These are phyloP conservation scores for Parauchenoglanis punctatus DNA, from an alignment of 2,797 vertebrate species.

Conservation along the genomic window DNA sequence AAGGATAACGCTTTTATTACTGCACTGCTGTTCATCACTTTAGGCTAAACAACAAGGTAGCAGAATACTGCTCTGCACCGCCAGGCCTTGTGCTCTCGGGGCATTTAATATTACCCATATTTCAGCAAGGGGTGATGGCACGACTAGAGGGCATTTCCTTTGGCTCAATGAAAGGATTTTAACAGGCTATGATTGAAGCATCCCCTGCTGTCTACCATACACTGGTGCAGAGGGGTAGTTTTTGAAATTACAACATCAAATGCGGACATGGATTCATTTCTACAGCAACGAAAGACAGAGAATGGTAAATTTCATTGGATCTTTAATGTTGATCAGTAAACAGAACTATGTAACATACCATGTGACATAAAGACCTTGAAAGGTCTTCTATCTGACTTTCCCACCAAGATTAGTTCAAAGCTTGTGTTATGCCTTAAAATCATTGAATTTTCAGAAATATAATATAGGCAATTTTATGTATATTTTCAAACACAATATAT, in stretches of 20 bases:
- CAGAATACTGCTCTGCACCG: conserved; percentile 19
- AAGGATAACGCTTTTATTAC: conserved; percentile 47
- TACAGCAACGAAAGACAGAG: background rate
- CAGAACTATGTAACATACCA: background rate
- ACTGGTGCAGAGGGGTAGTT: conserved; percentile 39
- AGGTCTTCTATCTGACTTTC: background rate
- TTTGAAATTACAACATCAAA: conserved; percentile 40
- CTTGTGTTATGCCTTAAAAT: background rate
- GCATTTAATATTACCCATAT: conserved; percentile 47
- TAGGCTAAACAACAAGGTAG: conserved; percentile 24
- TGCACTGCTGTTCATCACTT: conserved; percentile 31
- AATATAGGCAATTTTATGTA: too few relatives aligned
- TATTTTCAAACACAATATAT: background rate
- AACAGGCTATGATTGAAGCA: conserved; percentile 49
- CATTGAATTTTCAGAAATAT: background rate
- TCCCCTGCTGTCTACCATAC: conserved; percentile 35
- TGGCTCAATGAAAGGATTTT: conserved; percentile 51
- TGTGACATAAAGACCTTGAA: background rate
- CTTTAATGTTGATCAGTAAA: background rate
- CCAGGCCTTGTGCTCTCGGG: conserved; percentile 42
- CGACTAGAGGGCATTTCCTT: conserved; percentile 53
- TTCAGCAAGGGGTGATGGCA: conserved; percentile 43
- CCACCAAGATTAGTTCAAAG: background rate
- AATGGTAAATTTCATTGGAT: background rate
- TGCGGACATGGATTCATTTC: conserved; percentile 25